phyloP scores from a whole-genome alignment of 2,888 invertebrate genomes.

The Nephrotoma flavescens region DNA sequence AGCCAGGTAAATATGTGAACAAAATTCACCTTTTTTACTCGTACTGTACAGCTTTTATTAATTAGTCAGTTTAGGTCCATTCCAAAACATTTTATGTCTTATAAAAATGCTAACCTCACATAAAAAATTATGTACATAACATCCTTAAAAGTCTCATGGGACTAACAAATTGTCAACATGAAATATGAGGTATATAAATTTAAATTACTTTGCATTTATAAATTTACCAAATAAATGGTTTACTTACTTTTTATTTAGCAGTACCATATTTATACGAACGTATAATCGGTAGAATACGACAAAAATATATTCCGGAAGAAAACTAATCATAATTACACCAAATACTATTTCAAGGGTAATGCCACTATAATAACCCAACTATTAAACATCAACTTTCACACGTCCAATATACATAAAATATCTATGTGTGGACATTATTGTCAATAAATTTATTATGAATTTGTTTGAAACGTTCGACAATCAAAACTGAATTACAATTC shows the following conservation, averaged over 20 bases:
- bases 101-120: not conserved
- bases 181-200: not conserved
- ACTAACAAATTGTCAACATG: not conserved
- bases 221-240: no score
- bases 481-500: no score
- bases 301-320: no score
- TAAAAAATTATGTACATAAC: not conserved
- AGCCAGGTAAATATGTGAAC: no score
- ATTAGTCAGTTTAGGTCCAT: not conserved
- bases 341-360: not conserved
- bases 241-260: no score
- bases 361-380: not conserved
- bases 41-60: not conserved
- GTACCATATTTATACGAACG: no score
- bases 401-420: not conserved
- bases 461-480: no score
- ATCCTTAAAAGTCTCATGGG: not conserved
- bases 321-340: no score
- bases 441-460: no score
- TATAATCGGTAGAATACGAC: no score
- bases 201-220: not conserved
- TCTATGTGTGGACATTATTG: not conserved
- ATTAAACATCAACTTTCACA: not conserved
- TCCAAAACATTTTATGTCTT: not conserved
- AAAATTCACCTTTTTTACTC: not conserved